A percentile compares a stretch with the other conserved stretches of the same genome.
phyloP scores from a whole-genome alignment of 2,888 invertebrate species.

The Eupelmus urozonus region DNA sequence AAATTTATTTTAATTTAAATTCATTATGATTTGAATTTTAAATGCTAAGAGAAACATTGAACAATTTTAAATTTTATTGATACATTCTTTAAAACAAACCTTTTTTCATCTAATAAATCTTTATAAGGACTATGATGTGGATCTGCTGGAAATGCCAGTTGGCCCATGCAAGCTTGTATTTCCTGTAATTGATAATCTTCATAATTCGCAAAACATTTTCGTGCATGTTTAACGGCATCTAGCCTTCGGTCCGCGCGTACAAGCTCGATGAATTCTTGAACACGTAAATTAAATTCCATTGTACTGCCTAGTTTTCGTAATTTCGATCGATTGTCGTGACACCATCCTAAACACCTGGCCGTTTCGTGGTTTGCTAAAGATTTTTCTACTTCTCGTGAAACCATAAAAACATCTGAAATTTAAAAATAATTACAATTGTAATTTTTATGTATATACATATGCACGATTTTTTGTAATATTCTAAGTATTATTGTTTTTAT shows the following conservation, averaged over 20 bases:
- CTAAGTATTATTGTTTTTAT: constrained; percentile 3
- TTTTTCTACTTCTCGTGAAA: constrained; percentile 91
- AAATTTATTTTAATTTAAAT: too few species aligned
- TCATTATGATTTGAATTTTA: too few species aligned
- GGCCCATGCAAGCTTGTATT: constrained; percentile 96
- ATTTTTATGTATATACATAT: not conserved
- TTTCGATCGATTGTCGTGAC: constrained; percentile 97
- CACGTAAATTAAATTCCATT: constrained; percentile 95
- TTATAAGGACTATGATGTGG: constrained; percentile 85
- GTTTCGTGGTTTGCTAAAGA: constrained; percentile 91
- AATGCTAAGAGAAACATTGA: too few species aligned
- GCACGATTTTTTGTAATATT: not conserved
- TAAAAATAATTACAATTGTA: not conserved
- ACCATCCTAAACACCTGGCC: constrained; percentile 94
- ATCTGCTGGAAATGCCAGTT: constrained; percentile 93
- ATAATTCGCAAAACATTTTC: constrained; percentile 92
- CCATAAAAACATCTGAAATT: constrained; percentile 86
- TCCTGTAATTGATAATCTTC: constrained; percentile 92
- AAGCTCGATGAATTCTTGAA: constrained; percentile 96
- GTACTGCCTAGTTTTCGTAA: constrained; percentile 95
- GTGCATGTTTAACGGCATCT: constrained; percentile 96
- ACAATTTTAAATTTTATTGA: too few species aligned
- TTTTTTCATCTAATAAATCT: constrained; percentile 81
- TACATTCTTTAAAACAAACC: constrained; percentile 70
- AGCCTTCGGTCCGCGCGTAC: constrained; percentile 91